phyloP scores from a whole-genome alignment of 2,113 vertebrate species.

The Triplophysa tibetana region DNA sequence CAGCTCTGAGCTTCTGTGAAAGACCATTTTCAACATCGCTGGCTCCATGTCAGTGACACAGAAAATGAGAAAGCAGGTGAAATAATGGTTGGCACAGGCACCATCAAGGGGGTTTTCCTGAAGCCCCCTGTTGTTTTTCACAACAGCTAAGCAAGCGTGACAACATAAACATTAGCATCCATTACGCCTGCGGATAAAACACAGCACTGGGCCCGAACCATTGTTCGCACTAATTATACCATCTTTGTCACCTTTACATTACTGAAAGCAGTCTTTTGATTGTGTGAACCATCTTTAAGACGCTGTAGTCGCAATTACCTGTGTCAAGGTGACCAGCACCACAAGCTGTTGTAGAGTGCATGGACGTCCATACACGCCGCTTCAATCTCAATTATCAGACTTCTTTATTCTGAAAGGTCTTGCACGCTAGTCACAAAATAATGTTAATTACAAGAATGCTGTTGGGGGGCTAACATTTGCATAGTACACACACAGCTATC shows the following conservation, averaged over 20 bases:
- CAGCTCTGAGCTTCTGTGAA: conserved; percentile 43
- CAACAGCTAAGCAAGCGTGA: conserved; percentile 56
- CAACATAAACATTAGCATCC: conserved; percentile 53
- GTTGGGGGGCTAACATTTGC: conserved; percentile 45
- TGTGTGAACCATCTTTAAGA: conserved; percentile 39
- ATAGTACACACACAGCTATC: conserved; percentile 11
- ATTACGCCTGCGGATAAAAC: conserved; percentile 49
- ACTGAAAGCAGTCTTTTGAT: not conserved
- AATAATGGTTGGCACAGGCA: conserved; percentile 45
- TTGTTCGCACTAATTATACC: conserved; percentile 31
- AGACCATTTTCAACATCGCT: conserved; percentile 25
- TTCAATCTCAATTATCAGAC: conserved; percentile 62
- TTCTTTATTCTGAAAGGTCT: conserved; percentile 62
- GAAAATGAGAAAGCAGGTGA: conserved; percentile 15
- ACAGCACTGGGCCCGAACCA: conserved; percentile 39
- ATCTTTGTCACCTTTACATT: not conserved
- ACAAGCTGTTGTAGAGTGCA: conserved; percentile 45
- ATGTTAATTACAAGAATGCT: conserved; percentile 66
- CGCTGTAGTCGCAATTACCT: not conserved
- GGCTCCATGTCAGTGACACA: conserved; percentile 24
- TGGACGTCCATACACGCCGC: conserved; percentile 27
- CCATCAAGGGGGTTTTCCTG: conserved; percentile 38
- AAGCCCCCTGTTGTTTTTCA: conserved; percentile 44
- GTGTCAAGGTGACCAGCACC: conserved; percentile 56
- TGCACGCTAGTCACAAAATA: conserved; percentile 55